phyloP scores from a whole-genome alignment of 2,888 invertebrate genomes.

The Eugnorisma glareosa region DNA sequence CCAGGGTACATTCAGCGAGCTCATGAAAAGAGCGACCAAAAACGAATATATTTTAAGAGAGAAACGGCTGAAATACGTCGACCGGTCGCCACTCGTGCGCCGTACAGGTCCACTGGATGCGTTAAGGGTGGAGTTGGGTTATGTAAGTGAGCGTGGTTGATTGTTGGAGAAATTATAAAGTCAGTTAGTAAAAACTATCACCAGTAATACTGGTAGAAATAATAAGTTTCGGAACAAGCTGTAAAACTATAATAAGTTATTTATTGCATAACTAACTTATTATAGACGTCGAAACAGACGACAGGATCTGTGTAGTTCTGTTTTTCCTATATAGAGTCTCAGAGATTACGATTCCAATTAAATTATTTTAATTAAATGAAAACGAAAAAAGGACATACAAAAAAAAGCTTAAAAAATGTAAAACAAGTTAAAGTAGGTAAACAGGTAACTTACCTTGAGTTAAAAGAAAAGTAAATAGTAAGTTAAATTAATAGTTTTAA shows the following conservation, averaged over 20 bases:
- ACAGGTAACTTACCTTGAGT: no score
- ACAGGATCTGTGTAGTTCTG: background rate
- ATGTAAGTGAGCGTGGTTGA: conserved; percentile 20
- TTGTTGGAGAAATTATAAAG: background rate
- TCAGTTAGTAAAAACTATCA: background rate
- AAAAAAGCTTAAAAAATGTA: background rate
- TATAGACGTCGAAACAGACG: background rate
- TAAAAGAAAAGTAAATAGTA: background rate
- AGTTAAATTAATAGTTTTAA: background rate
- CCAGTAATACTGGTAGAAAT: background rate
- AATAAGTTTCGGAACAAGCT: background rate
- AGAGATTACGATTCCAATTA: background rate
- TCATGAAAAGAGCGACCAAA: conserved; percentile 88
- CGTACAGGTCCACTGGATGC: conserved; percentile 68
- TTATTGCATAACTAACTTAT: no score
- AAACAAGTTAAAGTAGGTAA: background rate
- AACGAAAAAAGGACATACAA: background rate
- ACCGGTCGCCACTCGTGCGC: conserved; percentile 70
- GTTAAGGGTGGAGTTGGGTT: conserved; percentile 38
- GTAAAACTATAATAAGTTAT: background rate
- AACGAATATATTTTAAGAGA: conserved; percentile 85
- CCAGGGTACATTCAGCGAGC: conserved; percentile 85
- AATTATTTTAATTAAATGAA: background rate
- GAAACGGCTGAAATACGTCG: conserved; percentile 86
- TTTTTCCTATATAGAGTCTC: background rate